Base-by-base conservation (phyloP, 1,140 invertebrate genomes). In the Theocolax elegans region DNA sequence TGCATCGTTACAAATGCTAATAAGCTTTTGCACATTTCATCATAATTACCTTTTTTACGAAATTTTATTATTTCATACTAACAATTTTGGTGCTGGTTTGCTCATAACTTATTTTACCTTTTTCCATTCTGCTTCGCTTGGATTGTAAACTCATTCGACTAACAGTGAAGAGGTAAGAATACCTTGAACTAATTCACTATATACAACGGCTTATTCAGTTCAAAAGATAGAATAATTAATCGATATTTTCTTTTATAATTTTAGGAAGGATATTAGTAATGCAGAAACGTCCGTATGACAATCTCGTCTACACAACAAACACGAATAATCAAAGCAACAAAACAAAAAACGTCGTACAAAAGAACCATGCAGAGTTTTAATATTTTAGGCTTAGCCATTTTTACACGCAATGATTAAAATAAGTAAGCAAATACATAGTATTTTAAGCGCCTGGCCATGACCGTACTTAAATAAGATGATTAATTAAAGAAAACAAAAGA, bases 221-320 rank as follows among this genome's bases (percentile, higher is more conserved):
- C n/a, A n/a, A 35, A 38, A 35, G 19, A 35, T 46, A 31, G 48
- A 31, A 49, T 1, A 49, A 27, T 62, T 46, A 35, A 59, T 13
- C 46, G 25, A 64, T 51, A 27, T 56, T 3, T 35, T 56, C 51
- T 66, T 54, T 75, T 44, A 72, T 69, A 77, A 74, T 87, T 87
- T 54, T 80, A 88, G 87, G 83, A 88, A 87, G 82, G 88, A 88
- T 83, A 87, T 82, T 83, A 88, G 88, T 66, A 88, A 88, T 65
- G 88, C 88, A 76, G 87, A 89, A 84, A 89, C 88, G 74, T 86
- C 87, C 67, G 87, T 89, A 70, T 88, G 81, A 87, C 66, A 74
- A 76, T 72, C 71, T 75, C 72, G 72, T 72, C 74, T 75, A 77
- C 75, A 80, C 75, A 73, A 74, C 74, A 78, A n/a, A n/a, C n/a